Conservation (phyloP, 2,113 vertebrate genomes). For the Notechis scutatus region DNA sequence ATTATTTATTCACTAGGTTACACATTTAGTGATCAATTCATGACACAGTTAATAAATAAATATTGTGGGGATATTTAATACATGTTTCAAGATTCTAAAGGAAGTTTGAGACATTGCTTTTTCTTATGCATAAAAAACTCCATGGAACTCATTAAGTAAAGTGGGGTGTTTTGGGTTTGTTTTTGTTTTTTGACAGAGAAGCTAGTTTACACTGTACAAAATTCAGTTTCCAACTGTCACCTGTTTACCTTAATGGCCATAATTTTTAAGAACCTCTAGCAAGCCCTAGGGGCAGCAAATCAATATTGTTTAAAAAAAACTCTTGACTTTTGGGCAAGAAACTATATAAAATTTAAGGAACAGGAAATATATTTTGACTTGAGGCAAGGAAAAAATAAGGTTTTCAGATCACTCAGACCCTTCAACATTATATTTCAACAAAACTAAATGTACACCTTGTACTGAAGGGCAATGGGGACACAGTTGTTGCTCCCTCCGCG, state of each 20-base stretch:
- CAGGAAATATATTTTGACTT: not conserved
- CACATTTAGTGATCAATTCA: not conserved
- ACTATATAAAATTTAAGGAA: not conserved
- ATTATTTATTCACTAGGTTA: not conserved
- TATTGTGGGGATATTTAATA: not conserved
- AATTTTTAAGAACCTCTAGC: conserved; percentile 3
- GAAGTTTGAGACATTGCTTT: not conserved
- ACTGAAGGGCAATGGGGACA: not conserved
- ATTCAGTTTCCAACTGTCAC: conserved; percentile 8
- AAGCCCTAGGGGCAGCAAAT: conserved; percentile 19
- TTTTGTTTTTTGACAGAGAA: not conserved
- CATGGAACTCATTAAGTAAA: not conserved
- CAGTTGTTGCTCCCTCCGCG: not conserved
- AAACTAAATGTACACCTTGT: not conserved
- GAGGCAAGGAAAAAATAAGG: not conserved
- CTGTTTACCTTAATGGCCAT: not conserved
- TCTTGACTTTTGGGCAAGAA: conserved; percentile 5
- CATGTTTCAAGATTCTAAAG: not conserved
- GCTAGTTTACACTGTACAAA: conserved; percentile 2
- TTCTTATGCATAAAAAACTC: not conserved
- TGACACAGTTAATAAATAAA: not conserved
- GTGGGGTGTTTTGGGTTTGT: not conserved
- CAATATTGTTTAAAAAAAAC: conserved; percentile 25
- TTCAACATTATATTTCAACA: conserved; percentile 4
- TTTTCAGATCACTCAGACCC: conserved; percentile 2